A percentile compares a stretch with the other conserved stretches of the same genome.
phyloP scores from a whole-genome alignment of 2,797 vertebrate genomes.

The Fundulus diaphanus region DNA sequence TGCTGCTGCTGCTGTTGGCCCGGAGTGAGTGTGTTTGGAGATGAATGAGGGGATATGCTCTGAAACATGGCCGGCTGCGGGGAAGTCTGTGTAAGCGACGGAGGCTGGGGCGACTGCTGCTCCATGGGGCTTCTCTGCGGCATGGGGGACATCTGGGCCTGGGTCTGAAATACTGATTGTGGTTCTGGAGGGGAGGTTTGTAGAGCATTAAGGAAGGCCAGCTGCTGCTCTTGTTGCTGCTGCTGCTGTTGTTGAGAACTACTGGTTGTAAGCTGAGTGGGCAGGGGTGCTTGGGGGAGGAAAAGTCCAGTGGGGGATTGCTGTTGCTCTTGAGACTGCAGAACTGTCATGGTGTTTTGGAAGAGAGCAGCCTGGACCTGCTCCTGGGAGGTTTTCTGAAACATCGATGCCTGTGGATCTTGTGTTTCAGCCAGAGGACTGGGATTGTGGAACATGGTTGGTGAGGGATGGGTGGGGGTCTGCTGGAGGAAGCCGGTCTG shows the following conservation, averaged over 20 bases:
- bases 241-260: conserved; percentile 90
- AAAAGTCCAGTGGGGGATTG: conserved; percentile 85
- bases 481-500: conserved; percentile 93
- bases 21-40: conserved; percentile 73
- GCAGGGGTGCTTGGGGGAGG: conserved; percentile 86
- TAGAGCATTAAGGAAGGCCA: conserved; percentile 87
- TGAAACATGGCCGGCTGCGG: conserved; percentile 78
- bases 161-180: conserved; percentile 89
- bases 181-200: conserved; percentile 88
- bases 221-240: conserved; percentile 80
- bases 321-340: conserved; percentile 90
- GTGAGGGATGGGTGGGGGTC: conserved; percentile 84
- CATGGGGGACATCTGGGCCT: conserved; percentile 89
- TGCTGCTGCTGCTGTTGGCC: conserved; percentile 78
- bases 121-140: conserved; percentile 85
- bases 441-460: conserved; percentile 92
- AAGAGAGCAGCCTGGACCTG: conserved; percentile 92
- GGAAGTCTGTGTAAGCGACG: conserved; percentile 71
- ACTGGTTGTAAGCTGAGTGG: conserved; percentile 84
- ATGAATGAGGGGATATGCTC: conserved; percentile 76
- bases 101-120: conserved; percentile 76
- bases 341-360: conserved; percentile 88
- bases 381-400: conserved; percentile 90
- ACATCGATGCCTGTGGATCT: conserved; percentile 87
- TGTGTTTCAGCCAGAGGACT: conserved; percentile 87